Percentiles rank a stretch among this genome's conserved stretches.
Evolutionary conservation across 2,113 vertebrate genomes (phyloP).

Genomic region (Pelmatolapia mariae): DNA sequence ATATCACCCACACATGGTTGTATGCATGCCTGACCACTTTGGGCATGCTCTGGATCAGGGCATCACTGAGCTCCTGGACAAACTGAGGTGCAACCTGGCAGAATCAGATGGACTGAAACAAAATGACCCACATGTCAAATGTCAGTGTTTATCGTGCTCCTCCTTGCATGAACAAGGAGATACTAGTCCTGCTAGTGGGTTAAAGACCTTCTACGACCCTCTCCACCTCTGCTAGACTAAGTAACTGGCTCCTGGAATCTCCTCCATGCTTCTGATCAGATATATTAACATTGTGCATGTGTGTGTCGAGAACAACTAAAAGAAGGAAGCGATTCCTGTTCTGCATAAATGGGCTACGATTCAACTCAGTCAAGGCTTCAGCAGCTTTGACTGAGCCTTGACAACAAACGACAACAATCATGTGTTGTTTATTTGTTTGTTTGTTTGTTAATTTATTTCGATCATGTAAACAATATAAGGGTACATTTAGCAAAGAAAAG

Average conservation of each 20-base stretch:
- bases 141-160: background rate
- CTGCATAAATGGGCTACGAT: conserved; percentile 86
- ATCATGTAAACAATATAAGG: background rate
- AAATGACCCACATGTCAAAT: background rate
- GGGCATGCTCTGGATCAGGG: background rate
- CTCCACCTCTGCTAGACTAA: background rate
- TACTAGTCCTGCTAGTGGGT: background rate
- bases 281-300: background rate
- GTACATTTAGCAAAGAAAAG: background rate
- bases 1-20: too few species aligned
- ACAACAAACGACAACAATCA: background rate
- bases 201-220: background rate
- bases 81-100: background rate
- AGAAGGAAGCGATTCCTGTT: conserved; percentile 90
- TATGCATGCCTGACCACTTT: background rate
- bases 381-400: too few species aligned
- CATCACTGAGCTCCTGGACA: background rate
- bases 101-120: background rate
- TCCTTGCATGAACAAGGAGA: background rate
- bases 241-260: background rate
- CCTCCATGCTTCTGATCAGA: background rate
- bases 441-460: background rate
- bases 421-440: background rate
- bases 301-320: conserved; percentile 90
- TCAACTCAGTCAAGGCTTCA: conserved; percentile 87